A percentile compares a stretch with the other conserved stretches of the same genome.
These are phyloP conservation scores for Chionoecetes opilio DNA, from an alignment of 1,140 invertebrate genomes.

Conservation along the genomic window DNA sequence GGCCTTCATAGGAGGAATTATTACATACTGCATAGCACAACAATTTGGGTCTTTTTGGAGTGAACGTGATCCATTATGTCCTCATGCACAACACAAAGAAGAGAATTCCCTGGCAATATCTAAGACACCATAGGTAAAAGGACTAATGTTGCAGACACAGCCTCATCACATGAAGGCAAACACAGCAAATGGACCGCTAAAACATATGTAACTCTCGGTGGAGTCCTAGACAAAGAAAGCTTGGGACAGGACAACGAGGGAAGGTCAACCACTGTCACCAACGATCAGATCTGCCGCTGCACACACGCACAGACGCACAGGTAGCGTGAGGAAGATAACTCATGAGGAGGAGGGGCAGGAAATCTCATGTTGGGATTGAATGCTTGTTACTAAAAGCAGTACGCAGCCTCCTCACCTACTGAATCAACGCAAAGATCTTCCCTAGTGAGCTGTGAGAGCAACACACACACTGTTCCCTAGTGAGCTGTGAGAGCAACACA, in stretches of 20 bases:
- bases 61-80: constrained; percentile 74
- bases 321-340: constrained; percentile 67
- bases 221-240: constrained; percentile 79
- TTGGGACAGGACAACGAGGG: constrained; percentile 75
- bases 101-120: constrained; percentile 79
- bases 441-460: constrained; percentile 65
- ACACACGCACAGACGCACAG: constrained; percentile 50
- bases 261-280: constrained; percentile 75
- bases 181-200: constrained; percentile 79
- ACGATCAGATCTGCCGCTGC: constrained; percentile 73
- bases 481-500: constrained; percentile 65
- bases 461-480: constrained; percentile 62
- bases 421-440: constrained; percentile 70
- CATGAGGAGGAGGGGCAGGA: constrained; percentile 61
- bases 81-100: constrained; percentile 79
- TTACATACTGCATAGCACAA: constrained; percentile 79
- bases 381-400: constrained; percentile 68
- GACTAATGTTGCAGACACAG: constrained; percentile 80
- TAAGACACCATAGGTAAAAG: constrained; percentile 79
- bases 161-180: constrained; percentile 80
- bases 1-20: constrained; percentile 73
- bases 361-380: constrained; percentile 63
- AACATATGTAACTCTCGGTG: constrained; percentile 76
- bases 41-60: constrained; percentile 70
- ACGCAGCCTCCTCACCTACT: constrained; percentile 59